Conservation (phyloP, 2,797 vertebrate species). For the Meda fulgida region DNA sequence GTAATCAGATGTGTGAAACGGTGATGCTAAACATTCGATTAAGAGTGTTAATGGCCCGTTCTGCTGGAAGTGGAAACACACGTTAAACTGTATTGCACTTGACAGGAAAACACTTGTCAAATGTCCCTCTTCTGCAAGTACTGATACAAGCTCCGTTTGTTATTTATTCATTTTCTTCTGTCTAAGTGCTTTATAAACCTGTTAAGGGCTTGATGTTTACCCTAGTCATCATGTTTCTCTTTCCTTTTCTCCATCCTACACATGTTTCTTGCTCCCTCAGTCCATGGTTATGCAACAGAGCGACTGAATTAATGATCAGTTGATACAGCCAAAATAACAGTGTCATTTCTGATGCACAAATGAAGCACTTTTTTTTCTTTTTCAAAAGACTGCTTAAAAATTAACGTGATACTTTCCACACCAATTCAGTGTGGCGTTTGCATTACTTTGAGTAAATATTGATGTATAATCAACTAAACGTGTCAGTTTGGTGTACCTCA, state of each 20-base stretch:
- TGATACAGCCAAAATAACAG: not conserved
- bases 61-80: not conserved
- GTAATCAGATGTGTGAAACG: not conserved
- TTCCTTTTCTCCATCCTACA: slow-evolving; percentile 15
- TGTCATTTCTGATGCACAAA: not conserved
- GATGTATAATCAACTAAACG: not conserved
- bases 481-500: not conserved
- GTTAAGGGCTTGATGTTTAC: slow-evolving; percentile 13
- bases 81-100: not conserved
- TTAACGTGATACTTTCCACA: not conserved
- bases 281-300: slow-evolving; percentile 4
- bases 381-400: not conserved
- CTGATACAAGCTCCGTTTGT: not conserved
- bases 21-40: not conserved
- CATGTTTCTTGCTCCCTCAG: slow-evolving; percentile 1
- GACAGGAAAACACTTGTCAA: not conserved
- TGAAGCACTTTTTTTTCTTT: not conserved
- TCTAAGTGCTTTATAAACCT: slow-evolving; percentile 6
- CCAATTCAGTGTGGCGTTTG: not conserved
- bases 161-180: slow-evolving; percentile 8
- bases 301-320: slow-evolving; percentile 14
- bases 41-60: not conserved
- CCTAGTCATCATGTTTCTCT: not conserved
- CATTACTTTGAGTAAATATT: not conserved
- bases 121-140: not conserved